Evolutionary conservation across 2,888 invertebrate species (phyloP).

Genomic region (Mamestra brassicae): DNA sequence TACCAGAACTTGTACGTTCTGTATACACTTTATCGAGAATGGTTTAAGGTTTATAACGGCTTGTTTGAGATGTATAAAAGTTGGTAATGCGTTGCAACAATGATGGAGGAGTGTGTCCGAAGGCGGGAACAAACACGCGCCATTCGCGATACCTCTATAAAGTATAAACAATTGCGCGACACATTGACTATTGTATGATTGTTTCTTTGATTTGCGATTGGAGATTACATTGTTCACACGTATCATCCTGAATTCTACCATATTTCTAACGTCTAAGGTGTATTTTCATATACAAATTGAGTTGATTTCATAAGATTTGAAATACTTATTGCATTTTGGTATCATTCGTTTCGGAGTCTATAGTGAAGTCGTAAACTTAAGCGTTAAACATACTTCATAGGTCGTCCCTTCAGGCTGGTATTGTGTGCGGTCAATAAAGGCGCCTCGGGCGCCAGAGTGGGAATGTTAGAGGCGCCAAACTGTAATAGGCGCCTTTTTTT

Average conservation of each 20-base stretch:
- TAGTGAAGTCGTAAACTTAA: slow-evolving; percentile 39
- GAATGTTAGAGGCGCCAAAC: slow-evolving; percentile 6
- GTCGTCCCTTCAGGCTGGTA: slow-evolving; percentile 15
- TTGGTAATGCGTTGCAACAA: slow-evolving; percentile 72
- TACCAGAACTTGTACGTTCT: slow-evolving; percentile 1
- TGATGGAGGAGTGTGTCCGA: slow-evolving; percentile 79
- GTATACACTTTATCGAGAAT: not conserved
- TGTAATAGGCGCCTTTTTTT: not conserved
- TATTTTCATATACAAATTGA: not conserved
- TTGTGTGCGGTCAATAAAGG: slow-evolving; percentile 16
- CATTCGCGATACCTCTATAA: slow-evolving; percentile 55
- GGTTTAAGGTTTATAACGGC: slow-evolving; percentile 50
- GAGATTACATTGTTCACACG: slow-evolving; percentile 50
- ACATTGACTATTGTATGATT: slow-evolving; percentile 68
- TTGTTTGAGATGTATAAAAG: not conserved
- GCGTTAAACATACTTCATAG: slow-evolving; percentile 39
- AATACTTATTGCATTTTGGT: slow-evolving; percentile 33
- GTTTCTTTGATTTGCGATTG: slow-evolving; percentile 72
- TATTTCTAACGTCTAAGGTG: not conserved
- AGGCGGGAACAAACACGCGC: slow-evolving; percentile 77
- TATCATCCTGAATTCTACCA: slow-evolving; percentile 14
- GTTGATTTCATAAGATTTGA: slow-evolving; percentile 13
- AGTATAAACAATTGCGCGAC: slow-evolving; percentile 75
- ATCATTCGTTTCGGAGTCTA: slow-evolving; percentile 44
- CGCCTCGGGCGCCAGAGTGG: not conserved